phyloP scores from a whole-genome alignment of 1,140 invertebrate genomes.

The Cyclargus thomasi region DNA sequence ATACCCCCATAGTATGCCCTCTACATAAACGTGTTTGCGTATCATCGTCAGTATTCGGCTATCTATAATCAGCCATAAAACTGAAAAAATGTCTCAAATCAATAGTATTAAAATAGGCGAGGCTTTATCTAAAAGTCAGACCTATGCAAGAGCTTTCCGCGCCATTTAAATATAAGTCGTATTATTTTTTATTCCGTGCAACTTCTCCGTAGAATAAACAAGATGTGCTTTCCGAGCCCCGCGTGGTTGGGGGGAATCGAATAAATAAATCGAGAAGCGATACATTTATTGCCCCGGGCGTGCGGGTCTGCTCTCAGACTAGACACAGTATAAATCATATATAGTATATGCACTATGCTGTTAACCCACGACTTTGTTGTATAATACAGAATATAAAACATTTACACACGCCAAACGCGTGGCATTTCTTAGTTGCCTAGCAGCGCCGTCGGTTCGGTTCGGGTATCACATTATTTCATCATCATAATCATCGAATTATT shows the following conservation, averaged over 20 bases:
- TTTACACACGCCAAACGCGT: no score
- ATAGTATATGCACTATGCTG: no score
- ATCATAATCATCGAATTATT: no score
- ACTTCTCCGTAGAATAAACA: constrained; percentile 3
- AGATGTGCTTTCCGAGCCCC: constrained; percentile 16
- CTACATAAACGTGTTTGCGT: no score
- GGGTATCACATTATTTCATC: no score
- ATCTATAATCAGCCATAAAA: background rate
- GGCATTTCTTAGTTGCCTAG: no score
- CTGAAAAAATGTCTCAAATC: background rate
- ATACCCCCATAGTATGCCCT: no score
- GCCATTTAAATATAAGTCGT: background rate
- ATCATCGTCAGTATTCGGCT: no score
- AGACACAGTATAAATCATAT: background rate
- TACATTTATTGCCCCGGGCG: constrained; percentile 23
- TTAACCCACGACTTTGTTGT: no score
- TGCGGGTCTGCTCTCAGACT: constrained; percentile 8
- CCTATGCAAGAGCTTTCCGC: background rate
- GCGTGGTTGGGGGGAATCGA: constrained; percentile 16
- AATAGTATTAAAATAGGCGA: background rate
- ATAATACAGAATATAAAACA: no score
- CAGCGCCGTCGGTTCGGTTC: no score
- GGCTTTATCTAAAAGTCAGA: background rate
- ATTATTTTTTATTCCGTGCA: constrained; percentile 5
- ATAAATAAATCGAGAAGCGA: constrained; percentile 22